Base-by-base conservation (phyloP, 1,140 invertebrate species). In the Yoshiicerus persimilis region DNA sequence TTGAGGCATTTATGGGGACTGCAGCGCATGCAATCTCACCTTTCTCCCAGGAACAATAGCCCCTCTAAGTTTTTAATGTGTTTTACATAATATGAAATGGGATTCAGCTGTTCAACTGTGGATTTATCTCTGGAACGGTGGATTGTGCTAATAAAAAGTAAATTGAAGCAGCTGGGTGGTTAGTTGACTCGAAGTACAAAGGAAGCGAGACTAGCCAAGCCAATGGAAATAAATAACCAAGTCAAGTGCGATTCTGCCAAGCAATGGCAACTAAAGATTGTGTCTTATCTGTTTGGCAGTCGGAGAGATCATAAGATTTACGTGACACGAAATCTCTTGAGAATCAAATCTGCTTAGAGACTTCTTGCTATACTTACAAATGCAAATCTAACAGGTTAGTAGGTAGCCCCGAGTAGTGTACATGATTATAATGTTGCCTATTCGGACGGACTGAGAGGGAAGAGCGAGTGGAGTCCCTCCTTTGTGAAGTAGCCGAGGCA, bases 301-400 rank as follows among this genome's bases (percentile, higher is more conserved):
- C 30, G 32, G 32, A 38, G 32, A 80, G 75, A 80, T 80, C 75
- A 80, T 80, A 80, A 80, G 75, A 80, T 80, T 80, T 80, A 80
- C 75, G 75, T 80, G 75, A 80, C 75, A 80, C 16, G 34, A 38
- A 80, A 34, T 80, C 75, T 80, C 75, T 36, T n/a, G 75, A 80
- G 75, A 34, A 80, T 80, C 75, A 80, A 80, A 80, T 80, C 34
- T 80, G 75, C 75, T 80, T 80, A 80, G 75, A 80, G 75, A 80
- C 75, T 77, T 10, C 30, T 34, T 77, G 4, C 20, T n/a, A 23
- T n/a, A 9, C 13, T 16, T n/a, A 13, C n/a, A 20, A 80, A 80
- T 80, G 75, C 32, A 80, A 80, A 80, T 80, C 32, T 80, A 80
- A 80, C 75, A 80, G 34, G 75, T 80, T 80, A 70, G 66, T 70